Evolutionary conservation across 2,888 invertebrate genomes (phyloP).

Genomic region (Lordiphosa fenestrarum): DNA sequence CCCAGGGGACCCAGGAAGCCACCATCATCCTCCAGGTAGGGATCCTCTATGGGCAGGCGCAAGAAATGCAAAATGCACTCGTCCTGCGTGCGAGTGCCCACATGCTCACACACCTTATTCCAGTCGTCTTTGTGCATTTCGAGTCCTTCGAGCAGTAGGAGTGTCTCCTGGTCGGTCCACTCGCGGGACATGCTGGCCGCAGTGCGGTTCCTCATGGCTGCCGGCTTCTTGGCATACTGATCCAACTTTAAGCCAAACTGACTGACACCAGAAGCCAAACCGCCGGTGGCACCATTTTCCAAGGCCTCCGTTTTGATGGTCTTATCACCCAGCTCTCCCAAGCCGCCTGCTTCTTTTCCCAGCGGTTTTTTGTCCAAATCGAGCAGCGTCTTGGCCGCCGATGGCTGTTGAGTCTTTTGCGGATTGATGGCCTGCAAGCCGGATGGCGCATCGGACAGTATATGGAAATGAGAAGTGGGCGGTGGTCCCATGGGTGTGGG

Average conservation of each 20-base stretch:
- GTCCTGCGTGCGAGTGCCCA: slow-evolving; percentile 98
- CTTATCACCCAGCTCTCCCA: slow-evolving; percentile 62
- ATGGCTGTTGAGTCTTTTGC: slow-evolving; percentile 90
- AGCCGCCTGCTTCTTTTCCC: slow-evolving; percentile 63
- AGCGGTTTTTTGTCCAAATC: slow-evolving; percentile 86
- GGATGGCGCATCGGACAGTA: slow-evolving; percentile 98
- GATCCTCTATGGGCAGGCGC: slow-evolving; percentile 98
- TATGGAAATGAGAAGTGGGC: slow-evolving; percentile 99
- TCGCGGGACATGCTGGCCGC: slow-evolving; percentile 92
- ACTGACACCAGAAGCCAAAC: slow-evolving; percentile 78
- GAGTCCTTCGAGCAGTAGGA: slow-evolving; percentile 95
- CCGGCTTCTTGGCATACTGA: slow-evolving; percentile 92
- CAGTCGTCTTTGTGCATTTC: slow-evolving; percentile 99
- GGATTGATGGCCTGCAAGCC: slow-evolving; percentile 96
- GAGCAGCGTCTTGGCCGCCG: slow-evolving; percentile 86
- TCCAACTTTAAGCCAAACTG: slow-evolving; percentile 93
- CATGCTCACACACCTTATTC: slow-evolving; percentile 99
- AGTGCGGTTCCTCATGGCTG: slow-evolving; percentile 87
- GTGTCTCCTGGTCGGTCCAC: slow-evolving; percentile 99
- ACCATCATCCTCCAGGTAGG: slow-evolving; percentile 95
- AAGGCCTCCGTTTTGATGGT: slow-evolving; percentile 76
- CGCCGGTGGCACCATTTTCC: slow-evolving; percentile 70
- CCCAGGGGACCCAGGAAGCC: slow-evolving; percentile 95
- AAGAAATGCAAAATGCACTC: slow-evolving; percentile 99
- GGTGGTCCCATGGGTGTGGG: slow-evolving; percentile 99